Percentiles rank a stretch among this genome's conserved stretches.
Conservation (phyloP, 1,140 invertebrate species). For the Dinothrombium tinctorium region DNA sequence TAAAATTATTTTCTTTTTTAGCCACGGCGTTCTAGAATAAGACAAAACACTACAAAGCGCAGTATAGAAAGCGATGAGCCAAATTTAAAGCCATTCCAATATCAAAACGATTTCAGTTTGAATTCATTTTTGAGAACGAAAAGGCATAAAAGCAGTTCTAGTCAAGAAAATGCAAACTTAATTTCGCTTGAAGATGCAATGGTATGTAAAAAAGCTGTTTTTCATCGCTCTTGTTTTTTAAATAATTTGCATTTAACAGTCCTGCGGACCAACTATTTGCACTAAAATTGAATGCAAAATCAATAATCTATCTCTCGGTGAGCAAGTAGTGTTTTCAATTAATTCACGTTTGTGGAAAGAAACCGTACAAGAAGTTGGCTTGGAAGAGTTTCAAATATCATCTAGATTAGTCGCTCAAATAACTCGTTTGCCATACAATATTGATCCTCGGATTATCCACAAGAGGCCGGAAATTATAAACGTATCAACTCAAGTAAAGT, state of each 20-base stretch:
- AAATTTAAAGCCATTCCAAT: too few relatives aligned
- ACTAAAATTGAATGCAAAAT: conserved; percentile 43
- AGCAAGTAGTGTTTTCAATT: conserved; percentile 47
- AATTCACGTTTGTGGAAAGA: conserved; percentile 47
- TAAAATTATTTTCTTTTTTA: too few relatives aligned
- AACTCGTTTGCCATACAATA: conserved; percentile 44
- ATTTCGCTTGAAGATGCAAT: too few relatives aligned
- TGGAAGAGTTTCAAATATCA: conserved; percentile 33
- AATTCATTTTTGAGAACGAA: too few relatives aligned
- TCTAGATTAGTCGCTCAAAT: conserved; percentile 46
- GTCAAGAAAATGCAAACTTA: too few relatives aligned
- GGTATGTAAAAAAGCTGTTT: too few relatives aligned
- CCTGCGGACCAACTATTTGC: conserved; percentile 45
- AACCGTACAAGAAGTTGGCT: conserved; percentile 39
- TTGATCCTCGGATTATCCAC: conserved; percentile 32
- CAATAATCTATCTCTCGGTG: conserved; percentile 35
- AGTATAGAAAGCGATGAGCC: too few relatives aligned
- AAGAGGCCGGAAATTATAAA: conserved; percentile 24
- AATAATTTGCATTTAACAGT: conserved; percentile 9
- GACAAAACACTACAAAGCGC: too few relatives aligned
- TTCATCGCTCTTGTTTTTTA: neutral
- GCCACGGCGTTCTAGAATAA: too few relatives aligned
- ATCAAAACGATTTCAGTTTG: too few relatives aligned
- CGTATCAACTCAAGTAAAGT: conserved; percentile 33
- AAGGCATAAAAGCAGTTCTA: too few relatives aligned